Base-by-base conservation (phyloP, 2,797 vertebrate species). In the Micrastur ruficollis region DNA sequence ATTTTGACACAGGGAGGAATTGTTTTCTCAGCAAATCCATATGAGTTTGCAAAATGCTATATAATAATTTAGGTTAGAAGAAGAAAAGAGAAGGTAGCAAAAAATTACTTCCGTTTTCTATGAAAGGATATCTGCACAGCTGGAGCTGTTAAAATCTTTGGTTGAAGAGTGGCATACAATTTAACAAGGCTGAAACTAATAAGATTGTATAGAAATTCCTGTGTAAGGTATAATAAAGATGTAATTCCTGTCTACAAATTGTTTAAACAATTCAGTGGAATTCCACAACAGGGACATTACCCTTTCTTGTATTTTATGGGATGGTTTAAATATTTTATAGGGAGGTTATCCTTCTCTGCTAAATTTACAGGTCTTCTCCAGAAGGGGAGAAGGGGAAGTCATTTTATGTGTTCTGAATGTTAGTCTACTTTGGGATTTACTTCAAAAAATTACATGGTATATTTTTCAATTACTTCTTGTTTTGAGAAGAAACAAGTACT, bases 21-120 rank as follows among this genome's bases (percentile, higher is more conserved):
- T 96, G 40, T 96, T 96, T 95, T 96, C 89, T 93, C 84, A 94
- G 81, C 67, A 96, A 96, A 94, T 76, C 74, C 21, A 3, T 38
- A 90, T 61, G 42, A 67, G 71, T 84, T 88, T 97, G 70, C 32
- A 95, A 96, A 97, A 95, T 93, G 58, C 67, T 96, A 49, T 92
- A 65, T 94, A 96, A 84, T 86, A 91, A 97, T 95, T 92, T 53
- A 92, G 46, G 85, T 90, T 95, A 82, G 65, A 86, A 89, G 72
- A 91, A 88, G 21, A 70, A 96, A 97, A 75, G 63, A 92, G 75
- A 79, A 90, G 49, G 44, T 68, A 55, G 65, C 44, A 92, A 93
- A 66, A 81, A 70, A 79, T 74, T 85, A 14, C 22, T 89, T 96
- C 72, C 89, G 71, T 87, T 85, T 91, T 91, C 59, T 93, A 59